phyloP scores from a whole-genome alignment of 2,797 vertebrate species.

The Allobates femoralis region DNA sequence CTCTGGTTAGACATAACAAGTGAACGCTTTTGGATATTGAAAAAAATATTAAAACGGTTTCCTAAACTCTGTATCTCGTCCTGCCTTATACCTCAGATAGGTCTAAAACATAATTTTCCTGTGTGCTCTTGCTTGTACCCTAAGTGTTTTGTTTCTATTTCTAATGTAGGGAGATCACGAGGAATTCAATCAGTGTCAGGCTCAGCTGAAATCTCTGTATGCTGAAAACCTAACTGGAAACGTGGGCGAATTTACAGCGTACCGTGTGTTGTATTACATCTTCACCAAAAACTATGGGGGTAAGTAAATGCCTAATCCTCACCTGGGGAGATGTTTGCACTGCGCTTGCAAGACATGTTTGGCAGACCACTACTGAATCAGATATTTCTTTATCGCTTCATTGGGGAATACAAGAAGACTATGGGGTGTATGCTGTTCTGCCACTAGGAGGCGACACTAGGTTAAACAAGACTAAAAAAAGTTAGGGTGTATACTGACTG shows the following conservation, averaged over 20 bases:
- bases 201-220: conserved; percentile 90
- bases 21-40: too few species aligned
- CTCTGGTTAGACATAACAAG: too few species aligned
- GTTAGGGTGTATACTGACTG: too few species aligned
- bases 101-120: neutral
- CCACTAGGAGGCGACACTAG: too few species aligned
- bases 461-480: too few species aligned
- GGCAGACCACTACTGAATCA: neutral
- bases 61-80: neutral
- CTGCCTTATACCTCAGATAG: neutral
- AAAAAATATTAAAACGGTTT: neutral
- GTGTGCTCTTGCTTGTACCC: neutral
- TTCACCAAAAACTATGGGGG: conserved; percentile 93
- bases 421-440: too few species aligned
- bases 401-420: too few species aligned
- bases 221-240: conserved; percentile 87
- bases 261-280: conserved; percentile 90
- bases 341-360: neutral
- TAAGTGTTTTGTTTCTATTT: neutral
- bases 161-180: conserved; percentile 88
- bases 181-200: conserved; percentile 96
- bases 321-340: neutral
- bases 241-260: conserved; percentile 92
- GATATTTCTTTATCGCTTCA: too few species aligned
- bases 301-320: conserved; percentile 62